Evolutionary conservation across 2,888 invertebrate genomes (phyloP).

Genomic region (Beris morrisii): DNA sequence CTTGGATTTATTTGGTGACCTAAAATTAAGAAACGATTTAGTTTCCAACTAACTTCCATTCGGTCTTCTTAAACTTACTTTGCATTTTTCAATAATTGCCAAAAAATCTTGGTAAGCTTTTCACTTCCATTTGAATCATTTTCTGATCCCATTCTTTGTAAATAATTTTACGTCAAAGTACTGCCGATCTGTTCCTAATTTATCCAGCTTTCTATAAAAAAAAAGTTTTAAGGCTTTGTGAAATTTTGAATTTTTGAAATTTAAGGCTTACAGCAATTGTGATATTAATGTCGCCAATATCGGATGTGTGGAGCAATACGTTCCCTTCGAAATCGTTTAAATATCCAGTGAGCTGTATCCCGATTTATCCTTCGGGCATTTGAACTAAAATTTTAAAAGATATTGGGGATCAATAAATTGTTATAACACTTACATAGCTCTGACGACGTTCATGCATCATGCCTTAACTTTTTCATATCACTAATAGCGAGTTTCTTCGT

Average conservation of each 20-base stretch:
- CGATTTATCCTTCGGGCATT: slow-evolving; percentile 72
- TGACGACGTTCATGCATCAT: too few species aligned
- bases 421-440: too few species aligned
- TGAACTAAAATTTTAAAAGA: too few species aligned
- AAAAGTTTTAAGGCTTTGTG: too few species aligned
- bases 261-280: slow-evolving; percentile 61
- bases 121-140: slow-evolving; percentile 66
- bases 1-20: slow-evolving; percentile 69
- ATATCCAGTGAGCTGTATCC: slow-evolving; percentile 62
- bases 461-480: too few species aligned
- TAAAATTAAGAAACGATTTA: slow-evolving; percentile 45
- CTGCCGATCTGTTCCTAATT: slow-evolving; percentile 65
- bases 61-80: slow-evolving; percentile 59
- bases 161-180: slow-evolving; percentile 68
- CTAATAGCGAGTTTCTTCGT: too few species aligned
- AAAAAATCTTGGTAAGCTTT: slow-evolving; percentile 67
- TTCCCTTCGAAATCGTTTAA: slow-evolving; percentile 64
- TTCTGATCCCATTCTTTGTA: slow-evolving; percentile 75
- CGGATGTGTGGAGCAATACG: slow-evolving; percentile 63
- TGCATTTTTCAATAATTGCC: slow-evolving; percentile 62
- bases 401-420: too few species aligned
- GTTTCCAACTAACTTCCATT: background rate
- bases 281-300: slow-evolving; percentile 69
- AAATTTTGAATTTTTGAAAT: too few species aligned
- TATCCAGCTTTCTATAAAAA: slow-evolving; percentile 69